Evolutionary conservation across 2,113 vertebrate genomes (phyloP), one percentile per base, ranked within the genome.

Genomic region (Cromileptes altivelis): DNA sequence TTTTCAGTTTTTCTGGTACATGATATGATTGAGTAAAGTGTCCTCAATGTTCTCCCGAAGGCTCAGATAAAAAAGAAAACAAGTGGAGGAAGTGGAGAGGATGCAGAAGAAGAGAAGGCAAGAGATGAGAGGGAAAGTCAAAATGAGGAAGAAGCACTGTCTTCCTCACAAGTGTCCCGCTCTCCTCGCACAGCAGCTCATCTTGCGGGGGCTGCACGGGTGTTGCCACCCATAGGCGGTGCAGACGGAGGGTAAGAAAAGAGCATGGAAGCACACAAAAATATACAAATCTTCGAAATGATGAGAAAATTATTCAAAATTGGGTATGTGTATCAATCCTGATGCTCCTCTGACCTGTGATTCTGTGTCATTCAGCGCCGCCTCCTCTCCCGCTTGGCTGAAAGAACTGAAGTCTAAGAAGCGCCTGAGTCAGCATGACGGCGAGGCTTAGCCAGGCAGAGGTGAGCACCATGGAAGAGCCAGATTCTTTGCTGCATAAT

Each of bases 331-430:
- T 50, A 40, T 56, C 21, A 56, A 62, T 53, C 21, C 19, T 47
- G 23, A 67, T 27, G 15, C 40, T 21, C 13, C 14, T 45, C 47
- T 73, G 45, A 62, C 23, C 42, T 63, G 80, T 40, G 6, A 40
- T 13, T 17, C 64, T 14, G 56, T 88, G 47, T 89, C 94, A 92
- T 67, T 92, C 77, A 96, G 94, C 0, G 93, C 91, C n/a, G 92
- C 88, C 68, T 84, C 92, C 10, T 96, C 97, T 15, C 97, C 97
- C 3, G 94, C 96, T 53, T 99, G 98, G 98, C 92, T 99, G 63
- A 96, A 95, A 91, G 97, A 98, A 70, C 94, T 99, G 88, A 98
- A 97, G 88, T 96, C 96, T 25, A 98, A 96, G 96, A 97, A 97
- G 93, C 96, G 97, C 45, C 94, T 96, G 84, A 97, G 96, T 95